These are phyloP conservation scores for Epinephelus awoara DNA, from an alignment of 2,797 vertebrate species.

Conservation along the genomic window DNA sequence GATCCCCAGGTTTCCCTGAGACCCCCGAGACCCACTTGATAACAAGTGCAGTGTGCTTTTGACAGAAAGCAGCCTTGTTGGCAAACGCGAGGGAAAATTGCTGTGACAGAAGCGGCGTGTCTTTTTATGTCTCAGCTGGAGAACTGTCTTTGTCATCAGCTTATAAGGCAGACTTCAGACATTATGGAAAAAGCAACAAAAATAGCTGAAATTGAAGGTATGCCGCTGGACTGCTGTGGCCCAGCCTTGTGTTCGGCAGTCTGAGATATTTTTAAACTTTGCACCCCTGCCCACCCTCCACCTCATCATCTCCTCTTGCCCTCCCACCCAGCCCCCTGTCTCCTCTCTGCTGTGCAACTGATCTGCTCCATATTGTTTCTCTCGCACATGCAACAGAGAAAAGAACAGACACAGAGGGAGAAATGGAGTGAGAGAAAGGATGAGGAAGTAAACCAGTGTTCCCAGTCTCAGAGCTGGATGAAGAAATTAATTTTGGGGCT, in stretches of 20 bases:
- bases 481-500: constrained; percentile 66
- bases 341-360: constrained; percentile 49
- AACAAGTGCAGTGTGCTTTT: constrained; percentile 32
- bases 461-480: constrained; percentile 55
- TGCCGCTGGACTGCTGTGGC: constrained; percentile 70
- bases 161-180: constrained; percentile 82
- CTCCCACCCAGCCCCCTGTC: constrained; percentile 55
- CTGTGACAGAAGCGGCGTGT: constrained; percentile 46
- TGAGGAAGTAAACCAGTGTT: constrained; percentile 24
- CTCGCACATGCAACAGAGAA: constrained; percentile 29
- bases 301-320: constrained; percentile 57
- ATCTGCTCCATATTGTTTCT: constrained; percentile 70
- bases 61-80: constrained; percentile 62
- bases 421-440: constrained; percentile 3
- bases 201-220: constrained; percentile 83
- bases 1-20: constrained; percentile 27
- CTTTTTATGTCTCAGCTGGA: constrained; percentile 72
- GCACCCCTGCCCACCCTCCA: constrained; percentile 66
- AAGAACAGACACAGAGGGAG: constrained; percentile 1
- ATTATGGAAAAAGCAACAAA: constrained; percentile 84
- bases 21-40: constrained; percentile 44
- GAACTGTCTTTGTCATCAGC: constrained; percentile 74
- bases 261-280: constrained; percentile 85
- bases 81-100: constrained; percentile 58
- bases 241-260: constrained; percentile 63